phyloP scores from a whole-genome alignment of 2,888 invertebrate species.

The Lycaena phlaeas region DNA sequence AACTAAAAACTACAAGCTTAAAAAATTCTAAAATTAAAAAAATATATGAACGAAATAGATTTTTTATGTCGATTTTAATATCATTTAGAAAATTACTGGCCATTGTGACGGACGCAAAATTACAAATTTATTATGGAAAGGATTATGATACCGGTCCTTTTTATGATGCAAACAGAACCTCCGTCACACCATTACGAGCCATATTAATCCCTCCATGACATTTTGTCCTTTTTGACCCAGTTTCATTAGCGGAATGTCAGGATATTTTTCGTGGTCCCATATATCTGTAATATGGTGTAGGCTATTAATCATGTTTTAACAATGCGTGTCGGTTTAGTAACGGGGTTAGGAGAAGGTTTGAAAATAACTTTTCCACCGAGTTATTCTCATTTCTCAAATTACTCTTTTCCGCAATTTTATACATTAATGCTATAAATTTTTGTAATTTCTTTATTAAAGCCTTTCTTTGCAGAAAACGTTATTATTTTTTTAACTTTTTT shows the following conservation, averaged over 20 bases:
- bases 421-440: too few species aligned
- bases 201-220: conserved; percentile 23
- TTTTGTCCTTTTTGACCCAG: conserved; percentile 38
- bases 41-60: too few species aligned
- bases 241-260: conserved; percentile 50
- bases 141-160: too few species aligned
- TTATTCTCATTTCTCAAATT: conserved; percentile 6
- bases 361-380: conserved; percentile 19
- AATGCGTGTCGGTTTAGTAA: conserved; percentile 46
- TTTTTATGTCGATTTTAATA: too few species aligned
- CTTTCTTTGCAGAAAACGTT: background rate
- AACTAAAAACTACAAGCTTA: too few species aligned
- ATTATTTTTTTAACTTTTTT: background rate
- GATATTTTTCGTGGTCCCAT: conserved; percentile 33
- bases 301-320: conserved; percentile 63
- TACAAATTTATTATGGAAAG: too few species aligned
- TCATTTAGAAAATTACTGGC: too few species aligned
- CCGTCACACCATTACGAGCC: conserved; percentile 11
- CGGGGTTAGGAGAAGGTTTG: conserved; percentile 51
- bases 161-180: too few species aligned
- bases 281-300: conserved; percentile 49
- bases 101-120: too few species aligned
- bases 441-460: too few species aligned
- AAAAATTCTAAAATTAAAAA: too few species aligned
- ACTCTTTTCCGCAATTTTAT: conserved; percentile 2